phyloP scores from a whole-genome alignment of 2,113 vertebrate genomes.

The Rhinoptilus africanus region DNA sequence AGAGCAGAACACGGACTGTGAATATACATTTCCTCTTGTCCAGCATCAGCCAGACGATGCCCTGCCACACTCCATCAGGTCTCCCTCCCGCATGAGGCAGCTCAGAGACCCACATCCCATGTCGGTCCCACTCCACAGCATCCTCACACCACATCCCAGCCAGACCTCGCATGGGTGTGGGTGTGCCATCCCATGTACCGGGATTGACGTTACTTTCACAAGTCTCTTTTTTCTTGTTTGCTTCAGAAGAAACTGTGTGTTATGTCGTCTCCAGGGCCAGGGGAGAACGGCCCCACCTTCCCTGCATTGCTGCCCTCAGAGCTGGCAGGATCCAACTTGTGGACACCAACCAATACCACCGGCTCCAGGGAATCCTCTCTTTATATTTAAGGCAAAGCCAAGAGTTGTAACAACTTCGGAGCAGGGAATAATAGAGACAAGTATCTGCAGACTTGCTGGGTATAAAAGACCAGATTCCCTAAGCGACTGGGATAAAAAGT shows the following conservation, averaged over 20 bases:
- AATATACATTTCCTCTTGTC: background rate
- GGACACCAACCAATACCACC: background rate
- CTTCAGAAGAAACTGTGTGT: background rate
- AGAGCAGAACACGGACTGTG: background rate
- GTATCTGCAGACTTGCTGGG: too few species aligned
- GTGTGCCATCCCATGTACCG: accelerated
- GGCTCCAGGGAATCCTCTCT: background rate
- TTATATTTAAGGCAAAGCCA: background rate
- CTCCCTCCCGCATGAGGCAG: background rate
- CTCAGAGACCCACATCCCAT: background rate
- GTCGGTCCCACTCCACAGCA: background rate
- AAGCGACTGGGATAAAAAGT: too few species aligned
- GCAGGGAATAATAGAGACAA: too few species aligned
- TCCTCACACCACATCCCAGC: background rate
- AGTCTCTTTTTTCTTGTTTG: background rate
- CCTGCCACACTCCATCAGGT: background rate
- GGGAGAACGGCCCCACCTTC: background rate
- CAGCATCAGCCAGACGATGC: background rate
- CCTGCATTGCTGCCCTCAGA: accelerated
- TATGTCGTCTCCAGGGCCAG: background rate
- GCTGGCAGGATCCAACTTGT: accelerated
- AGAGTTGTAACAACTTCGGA: background rate
- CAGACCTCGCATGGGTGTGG: background rate
- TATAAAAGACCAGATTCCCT: background rate
- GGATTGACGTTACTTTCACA: accelerated